Evolutionary conservation across 2,888 invertebrate species (phyloP), one percentile per base, ranked within the genome.

Genomic region (Mechanitis mazaeus): DNA sequence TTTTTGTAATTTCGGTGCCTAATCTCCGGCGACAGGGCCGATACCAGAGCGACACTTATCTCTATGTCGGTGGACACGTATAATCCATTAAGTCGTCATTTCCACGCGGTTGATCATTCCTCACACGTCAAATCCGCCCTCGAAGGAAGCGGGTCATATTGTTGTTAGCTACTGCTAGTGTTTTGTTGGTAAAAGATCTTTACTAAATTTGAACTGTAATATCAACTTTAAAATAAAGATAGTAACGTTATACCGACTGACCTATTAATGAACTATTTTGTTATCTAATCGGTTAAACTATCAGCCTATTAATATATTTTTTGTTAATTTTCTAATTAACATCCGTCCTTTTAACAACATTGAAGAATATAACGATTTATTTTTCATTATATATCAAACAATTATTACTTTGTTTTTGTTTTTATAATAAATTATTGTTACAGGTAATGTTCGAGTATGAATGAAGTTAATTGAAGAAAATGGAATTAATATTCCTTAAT

Each of bases 71-170:
- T 78, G 82, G 85, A 90, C 90, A 90, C 82, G 87, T 84, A 87
- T 90, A 87, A 89, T 90, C 89, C 90, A 90, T 90, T 90, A 90
- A 89, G 86, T 88, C 90, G 87, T 89, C 89, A 89, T 89, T 90
- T 90, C 88, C 88, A 89, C 85, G 73, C 80, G 77, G 87, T 77
- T 87, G 88, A 84, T 87, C 85, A 89, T 89, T 89, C 87, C 78
- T 89, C 87, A 88, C 85, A 84, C 86, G 84, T 88, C 86, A 82
- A 75, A 78, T 78, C 83, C 85, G 87, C 87, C 86, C 85, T 84
- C 81, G 84, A 80, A 74, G 72, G 75, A 74, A 78, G 75, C 74
- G 72, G 76, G 76, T 72, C 77, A 83, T 85, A 87, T 87, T 88
- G 87, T 87, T 88, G 88, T 88, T 86, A 76, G 86, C 88, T 87